Percentiles rank a stretch among this genome's conserved stretches.
phyloP scores from a whole-genome alignment of 2,113 vertebrate genomes.

The Entelurus aequoreus region DNA sequence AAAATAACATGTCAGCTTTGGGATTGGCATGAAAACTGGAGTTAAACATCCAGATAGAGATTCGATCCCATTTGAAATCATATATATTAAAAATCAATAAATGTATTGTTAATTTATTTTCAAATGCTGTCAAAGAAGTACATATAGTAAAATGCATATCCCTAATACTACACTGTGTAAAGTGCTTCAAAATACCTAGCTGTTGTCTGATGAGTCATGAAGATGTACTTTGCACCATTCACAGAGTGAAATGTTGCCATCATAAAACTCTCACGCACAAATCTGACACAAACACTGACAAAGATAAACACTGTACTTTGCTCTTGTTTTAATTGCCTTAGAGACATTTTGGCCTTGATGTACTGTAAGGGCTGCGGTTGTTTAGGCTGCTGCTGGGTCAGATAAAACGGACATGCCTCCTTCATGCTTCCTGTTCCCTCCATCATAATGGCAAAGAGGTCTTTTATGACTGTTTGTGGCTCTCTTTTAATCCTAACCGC shows the following conservation, averaged over 20 bases:
- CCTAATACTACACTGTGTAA: too few relatives aligned
- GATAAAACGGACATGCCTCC: conserved; percentile 58
- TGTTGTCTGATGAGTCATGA: not conserved
- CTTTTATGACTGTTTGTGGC: not conserved
- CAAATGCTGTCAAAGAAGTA: too few relatives aligned
- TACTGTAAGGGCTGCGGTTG: conserved; percentile 25
- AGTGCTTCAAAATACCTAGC: not conserved
- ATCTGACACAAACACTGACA: not conserved
- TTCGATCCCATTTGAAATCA: too few relatives aligned
- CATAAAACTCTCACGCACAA: conserved; percentile 19
- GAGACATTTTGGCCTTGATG: conserved; percentile 28
- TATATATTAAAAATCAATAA: too few relatives aligned
- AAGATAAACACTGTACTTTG: conserved; percentile 29
- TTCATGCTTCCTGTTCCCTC: conserved; percentile 49
- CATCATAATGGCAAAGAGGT: conserved; percentile 22
- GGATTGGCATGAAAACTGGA: too few relatives aligned
- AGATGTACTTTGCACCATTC: conserved; percentile 21
- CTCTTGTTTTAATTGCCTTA: conserved; percentile 4
- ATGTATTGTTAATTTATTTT: too few relatives aligned
- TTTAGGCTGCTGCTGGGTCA: conserved; percentile 47
- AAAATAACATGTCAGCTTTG: too few relatives aligned
- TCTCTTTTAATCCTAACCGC: not conserved
- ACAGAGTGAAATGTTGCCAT: conserved; percentile 3
- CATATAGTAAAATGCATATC: too few relatives aligned
- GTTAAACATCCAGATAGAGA: too few relatives aligned